These are phyloP conservation scores for Lasioglossum pauxillum DNA, from an alignment of 2,888 invertebrate genomes.

Conservation along the genomic window DNA sequence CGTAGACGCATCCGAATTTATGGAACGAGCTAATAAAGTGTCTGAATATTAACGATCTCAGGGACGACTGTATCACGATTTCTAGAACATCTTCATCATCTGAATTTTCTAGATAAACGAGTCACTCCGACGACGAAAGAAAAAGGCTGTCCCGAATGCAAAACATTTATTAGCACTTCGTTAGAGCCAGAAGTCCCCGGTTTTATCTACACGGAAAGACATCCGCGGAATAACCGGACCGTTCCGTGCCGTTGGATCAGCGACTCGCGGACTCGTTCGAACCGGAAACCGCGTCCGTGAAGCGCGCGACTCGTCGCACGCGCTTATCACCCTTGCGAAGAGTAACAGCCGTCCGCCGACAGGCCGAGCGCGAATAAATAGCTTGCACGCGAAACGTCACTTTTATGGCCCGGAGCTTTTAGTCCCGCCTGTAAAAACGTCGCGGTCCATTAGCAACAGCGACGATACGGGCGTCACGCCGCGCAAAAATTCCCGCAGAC, in stretches of 20 bases:
- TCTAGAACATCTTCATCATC: not conserved
- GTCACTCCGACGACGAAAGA: not conserved
- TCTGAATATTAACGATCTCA: not conserved
- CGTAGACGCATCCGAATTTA: not conserved
- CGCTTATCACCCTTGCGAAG: slow-evolving; percentile 41
- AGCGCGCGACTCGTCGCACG: slow-evolving; percentile 5
- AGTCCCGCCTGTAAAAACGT: slow-evolving; percentile 73
- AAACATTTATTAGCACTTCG: not conserved
- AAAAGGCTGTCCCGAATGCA: not conserved
- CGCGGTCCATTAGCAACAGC: slow-evolving; percentile 71
- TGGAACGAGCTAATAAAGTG: not conserved
- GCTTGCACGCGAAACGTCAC: slow-evolving; percentile 70
- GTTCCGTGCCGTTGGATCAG: not conserved
- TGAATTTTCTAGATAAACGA: not conserved
- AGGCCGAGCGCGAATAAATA: slow-evolving; percentile 64
- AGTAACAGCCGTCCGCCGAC: slow-evolving; percentile 41
- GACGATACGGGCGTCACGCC: slow-evolving; percentile 64
- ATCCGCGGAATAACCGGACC: not conserved
- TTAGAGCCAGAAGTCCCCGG: not conserved
- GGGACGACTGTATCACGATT: not conserved
- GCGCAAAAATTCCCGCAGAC: slow-evolving; percentile 60
- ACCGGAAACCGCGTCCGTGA: slow-evolving; percentile 29
- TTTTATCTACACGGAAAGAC: not conserved
- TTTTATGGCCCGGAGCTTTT: slow-evolving; percentile 73
- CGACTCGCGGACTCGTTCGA: slow-evolving; percentile 6